Conservation (phyloP, 2,888 invertebrate species). For the Monochamus alternatus region DNA sequence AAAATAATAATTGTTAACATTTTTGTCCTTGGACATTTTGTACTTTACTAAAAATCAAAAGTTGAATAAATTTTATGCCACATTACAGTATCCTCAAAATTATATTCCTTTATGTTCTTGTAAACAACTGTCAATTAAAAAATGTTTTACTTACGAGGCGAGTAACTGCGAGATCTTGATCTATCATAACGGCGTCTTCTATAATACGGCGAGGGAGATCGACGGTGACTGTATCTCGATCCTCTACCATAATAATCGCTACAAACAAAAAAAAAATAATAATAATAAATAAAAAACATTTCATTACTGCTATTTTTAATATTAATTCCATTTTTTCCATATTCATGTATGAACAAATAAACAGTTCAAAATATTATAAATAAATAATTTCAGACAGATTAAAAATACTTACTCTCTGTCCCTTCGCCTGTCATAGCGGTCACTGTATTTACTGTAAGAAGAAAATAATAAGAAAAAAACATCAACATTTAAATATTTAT, state of each 20-base stretch:
- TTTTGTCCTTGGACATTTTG: no score
- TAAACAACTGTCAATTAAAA: conserved; percentile 16
- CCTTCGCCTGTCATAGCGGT: conserved; percentile 61
- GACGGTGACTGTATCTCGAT: conserved; percentile 59
- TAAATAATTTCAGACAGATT: background rate
- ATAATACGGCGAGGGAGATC: conserved; percentile 64
- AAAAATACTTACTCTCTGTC: conserved; percentile 63
- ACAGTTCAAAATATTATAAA: no score
- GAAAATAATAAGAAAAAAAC: no score
- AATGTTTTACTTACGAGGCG: conserved; percentile 64
- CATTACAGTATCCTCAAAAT: no score
- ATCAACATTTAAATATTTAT: no score
- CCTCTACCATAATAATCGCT: conserved; percentile 61
- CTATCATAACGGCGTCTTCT: conserved; percentile 61
- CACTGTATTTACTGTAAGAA: conserved; percentile 63
- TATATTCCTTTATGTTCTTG: conserved; percentile 17
- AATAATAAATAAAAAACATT: no score
- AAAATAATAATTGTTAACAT: no score
- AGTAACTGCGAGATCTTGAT: conserved; percentile 64
- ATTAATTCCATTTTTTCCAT: no score
- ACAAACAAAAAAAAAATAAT: conserved; percentile 37
- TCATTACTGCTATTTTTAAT: no score
- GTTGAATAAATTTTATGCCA: no score
- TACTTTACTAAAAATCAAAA: no score
- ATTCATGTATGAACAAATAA: no score